Base-by-base conservation (phyloP, 1,140 invertebrate genomes). In the Metaphire vulgaris region DNA sequence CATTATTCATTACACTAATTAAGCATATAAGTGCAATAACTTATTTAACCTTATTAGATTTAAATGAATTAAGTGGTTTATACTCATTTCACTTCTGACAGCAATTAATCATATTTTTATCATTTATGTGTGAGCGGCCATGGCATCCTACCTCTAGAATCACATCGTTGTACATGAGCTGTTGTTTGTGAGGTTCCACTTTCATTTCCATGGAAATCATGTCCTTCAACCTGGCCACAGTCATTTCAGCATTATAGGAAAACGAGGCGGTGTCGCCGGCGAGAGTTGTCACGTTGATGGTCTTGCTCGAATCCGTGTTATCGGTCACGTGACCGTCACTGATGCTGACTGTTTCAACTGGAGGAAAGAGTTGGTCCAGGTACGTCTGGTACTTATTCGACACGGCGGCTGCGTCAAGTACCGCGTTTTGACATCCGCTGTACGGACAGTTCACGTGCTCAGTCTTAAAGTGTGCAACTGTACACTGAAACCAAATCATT, bases 131-230 rank as follows among this genome's bases (percentile, higher is more conserved):
- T n/a, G n/a, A n/a, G n/a, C n/a, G n/a, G n/a, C n/a, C n/a, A n/a
- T n/a, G n/a, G n/a, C n/a, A n/a, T n/a, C 31, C 12, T 70, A 79
- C 78, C 78, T 79, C 77, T 1, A 79, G 33, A 21, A 34, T 70
- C 30, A 16, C 74, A 6, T 64, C 73, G 15, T 75, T 74, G 65
- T 68, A 79, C 16, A 79, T 6, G n/a, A 79, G 41, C 33, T 74
- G 76, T 34, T 79, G 78, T 73, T 79, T 33, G 16, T 71, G 6
- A 12, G 65, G 28, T 15, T 74, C 30, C 12, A 74, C 41, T 1
- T 33, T 33, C 1, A 77, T 30, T 32, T 77, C 21, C 30, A 30
- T 33, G 28, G 72, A 21, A 2, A 79, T 72, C 70, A 74, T n/a
- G 30, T 70, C 68, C 41, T 79, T 79, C 69, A 79, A 16, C 32